Evolutionary conservation across 2,113 vertebrate species (phyloP).

Genomic region (Crypturellus undulatus): DNA sequence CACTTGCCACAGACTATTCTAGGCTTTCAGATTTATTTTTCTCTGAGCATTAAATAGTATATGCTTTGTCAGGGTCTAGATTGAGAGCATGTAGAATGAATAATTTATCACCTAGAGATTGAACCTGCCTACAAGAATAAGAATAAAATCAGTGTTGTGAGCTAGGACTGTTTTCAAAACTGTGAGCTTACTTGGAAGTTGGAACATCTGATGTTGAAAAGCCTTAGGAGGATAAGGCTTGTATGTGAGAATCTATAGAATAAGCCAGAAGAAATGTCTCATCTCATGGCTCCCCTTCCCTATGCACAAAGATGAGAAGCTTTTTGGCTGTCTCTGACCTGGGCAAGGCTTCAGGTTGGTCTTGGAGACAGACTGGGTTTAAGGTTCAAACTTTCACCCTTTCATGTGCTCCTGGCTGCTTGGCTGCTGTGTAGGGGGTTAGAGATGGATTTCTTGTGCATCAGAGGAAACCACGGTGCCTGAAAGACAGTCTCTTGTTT

Average conservation of each 20-base stretch:
- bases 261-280: neutral
- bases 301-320: neutral
- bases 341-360: neutral
- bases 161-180: neutral
- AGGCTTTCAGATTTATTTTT: conserved; percentile 2
- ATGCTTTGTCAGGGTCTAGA: neutral
- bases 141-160: conserved; percentile 8
- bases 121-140: neutral
- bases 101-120: conserved; percentile 55
- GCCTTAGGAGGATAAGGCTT: neutral
- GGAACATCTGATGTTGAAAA: neutral
- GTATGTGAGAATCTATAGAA: neutral
- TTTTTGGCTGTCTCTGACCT: neutral
- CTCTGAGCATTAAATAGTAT: neutral
- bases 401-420: neutral
- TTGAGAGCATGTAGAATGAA: conserved; percentile 41
- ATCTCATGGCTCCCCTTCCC: neutral
- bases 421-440: neutral
- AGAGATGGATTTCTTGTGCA: no score
- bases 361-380: neutral
- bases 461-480: neutral
- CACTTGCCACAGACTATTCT: neutral
- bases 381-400: neutral
- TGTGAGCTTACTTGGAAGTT: neutral
- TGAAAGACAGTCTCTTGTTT: neutral